These are phyloP conservation scores for Prenolepis imparis DNA, from an alignment of 2,888 invertebrate genomes.

Conservation along the genomic window DNA sequence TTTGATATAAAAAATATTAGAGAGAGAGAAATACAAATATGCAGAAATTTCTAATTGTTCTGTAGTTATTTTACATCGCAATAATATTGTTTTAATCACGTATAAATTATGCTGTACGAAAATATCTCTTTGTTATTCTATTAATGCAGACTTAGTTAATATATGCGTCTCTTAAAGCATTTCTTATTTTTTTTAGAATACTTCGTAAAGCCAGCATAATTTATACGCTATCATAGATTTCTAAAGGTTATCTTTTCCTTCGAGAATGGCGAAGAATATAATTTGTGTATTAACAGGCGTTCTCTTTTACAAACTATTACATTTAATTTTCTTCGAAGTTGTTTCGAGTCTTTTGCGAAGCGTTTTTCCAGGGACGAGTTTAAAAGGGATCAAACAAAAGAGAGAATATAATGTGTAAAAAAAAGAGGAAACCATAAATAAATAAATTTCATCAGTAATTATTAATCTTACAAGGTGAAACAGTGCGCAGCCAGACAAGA, in stretches of 20 bases:
- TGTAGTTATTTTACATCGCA: not conserved
- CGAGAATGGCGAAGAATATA: slow-evolving; percentile 58
- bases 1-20: slow-evolving; percentile 24
- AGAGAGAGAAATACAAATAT: not conserved
- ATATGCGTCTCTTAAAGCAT: not conserved
- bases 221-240: slow-evolving; percentile 43
- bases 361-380: slow-evolving; percentile 35
- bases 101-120: slow-evolving; percentile 35
- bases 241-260: slow-evolving; percentile 59
- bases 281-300: slow-evolving; percentile 71
- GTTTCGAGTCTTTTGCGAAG: slow-evolving; percentile 27
- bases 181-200: slow-evolving; percentile 30
- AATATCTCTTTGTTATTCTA: slow-evolving; percentile 11
- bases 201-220: slow-evolving; percentile 30
- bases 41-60: slow-evolving; percentile 15
- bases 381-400: slow-evolving; percentile 34
- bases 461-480: slow-evolving; percentile 67
- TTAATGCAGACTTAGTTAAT: not conserved
- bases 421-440: slow-evolving; percentile 63
- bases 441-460: slow-evolving; percentile 63
- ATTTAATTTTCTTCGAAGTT: slow-evolving; percentile 68
- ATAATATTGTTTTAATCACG: slow-evolving; percentile 23
- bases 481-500: slow-evolving; percentile 75
- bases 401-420: slow-evolving; percentile 54
- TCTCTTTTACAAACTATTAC: slow-evolving; percentile 80